Evolutionary conservation across 2,113 vertebrate species (phyloP), one percentile per base, ranked within the genome.

Genomic region (Ifrita kowaldi): DNA sequence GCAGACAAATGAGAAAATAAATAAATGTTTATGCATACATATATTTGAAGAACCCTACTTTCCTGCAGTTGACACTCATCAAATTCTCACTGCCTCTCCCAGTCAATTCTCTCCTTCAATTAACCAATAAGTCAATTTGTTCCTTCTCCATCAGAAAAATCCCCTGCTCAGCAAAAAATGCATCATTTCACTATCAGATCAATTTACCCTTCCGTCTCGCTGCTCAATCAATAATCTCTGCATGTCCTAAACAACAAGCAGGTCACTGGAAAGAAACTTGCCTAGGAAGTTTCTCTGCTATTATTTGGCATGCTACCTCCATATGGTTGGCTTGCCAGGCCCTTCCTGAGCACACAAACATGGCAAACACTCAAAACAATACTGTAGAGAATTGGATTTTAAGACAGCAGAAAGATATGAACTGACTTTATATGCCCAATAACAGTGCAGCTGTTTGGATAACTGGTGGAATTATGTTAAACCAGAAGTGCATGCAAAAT

Each of bases 101-200:
- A 76, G 62, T 89, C 96, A 90, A 95, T 89, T 77, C 44, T 82
- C 35, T 69, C 71, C 78, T 90, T 95, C 95, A 84, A 82, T 95
- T 96, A 94, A 78, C 73, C 90, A 93, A 93, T 97, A 95, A 92
- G 57, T 93, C 88, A 84, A 93, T 96, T 76, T 69, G 30, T 55
- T 89, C 84, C n/a, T 91, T 89, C 57, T 53, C 65, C 47, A 56
- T 37, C 42, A 68, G 68, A 94, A 93, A 94, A 95, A 83, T 60
- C 32, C 33, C 44, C 22, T 42, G 75, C 83, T 96, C 95, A 94
- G 92, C 95, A 91, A 96, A 94, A 96, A 96, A 64, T 19, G 16
- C 28, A 71, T 63, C 28, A 68, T 71, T 88, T 83, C 79, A 33
- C 88, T 81, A 75, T 92, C 82, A 92, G 85, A 96, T 96, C 92